phyloP scores from a whole-genome alignment of 2,797 vertebrate genomes.

The Sebastes aleutianus region DNA sequence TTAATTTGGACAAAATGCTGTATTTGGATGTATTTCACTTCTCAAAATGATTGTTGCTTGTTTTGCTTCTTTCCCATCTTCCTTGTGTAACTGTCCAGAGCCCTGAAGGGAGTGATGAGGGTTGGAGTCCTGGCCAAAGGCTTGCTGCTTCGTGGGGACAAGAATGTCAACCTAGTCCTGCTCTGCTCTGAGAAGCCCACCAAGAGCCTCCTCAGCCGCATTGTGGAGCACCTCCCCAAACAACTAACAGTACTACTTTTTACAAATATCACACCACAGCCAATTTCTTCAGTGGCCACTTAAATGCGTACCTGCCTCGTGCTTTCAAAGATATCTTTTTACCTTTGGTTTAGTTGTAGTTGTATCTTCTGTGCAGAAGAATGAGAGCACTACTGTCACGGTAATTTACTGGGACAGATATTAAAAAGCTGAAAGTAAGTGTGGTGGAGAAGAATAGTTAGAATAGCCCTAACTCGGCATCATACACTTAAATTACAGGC shows the following conservation, averaged over 20 bases:
- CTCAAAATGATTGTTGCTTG: background rate
- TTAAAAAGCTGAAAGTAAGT: background rate
- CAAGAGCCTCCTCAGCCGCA: conserved; percentile 86
- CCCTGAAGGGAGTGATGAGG: conserved; percentile 95
- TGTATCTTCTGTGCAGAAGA: background rate
- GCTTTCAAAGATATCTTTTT: background rate
- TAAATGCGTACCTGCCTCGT: background rate
- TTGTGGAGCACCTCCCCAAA: conserved; percentile 95
- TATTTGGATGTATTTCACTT: background rate
- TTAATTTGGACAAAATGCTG: background rate
- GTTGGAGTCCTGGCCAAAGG: conserved; percentile 98
- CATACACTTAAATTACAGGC: background rate
- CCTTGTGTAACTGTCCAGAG: conserved; percentile 55
- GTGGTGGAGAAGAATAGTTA: background rate
- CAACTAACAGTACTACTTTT: conserved; percentile 88
- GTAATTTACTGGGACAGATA: background rate
- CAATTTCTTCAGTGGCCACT: background rate
- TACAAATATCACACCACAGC: conserved; percentile 2
- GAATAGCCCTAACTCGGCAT: background rate
- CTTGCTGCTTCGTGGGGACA: conserved; percentile 94
- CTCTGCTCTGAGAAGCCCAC: conserved; percentile 96
- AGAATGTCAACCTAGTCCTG: conserved; percentile 94
- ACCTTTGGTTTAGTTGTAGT: background rate
- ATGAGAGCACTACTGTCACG: background rate
- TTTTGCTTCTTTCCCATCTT: background rate